Base-by-base conservation (phyloP, 2,113 vertebrate species). In the Sterna hirundo region DNA sequence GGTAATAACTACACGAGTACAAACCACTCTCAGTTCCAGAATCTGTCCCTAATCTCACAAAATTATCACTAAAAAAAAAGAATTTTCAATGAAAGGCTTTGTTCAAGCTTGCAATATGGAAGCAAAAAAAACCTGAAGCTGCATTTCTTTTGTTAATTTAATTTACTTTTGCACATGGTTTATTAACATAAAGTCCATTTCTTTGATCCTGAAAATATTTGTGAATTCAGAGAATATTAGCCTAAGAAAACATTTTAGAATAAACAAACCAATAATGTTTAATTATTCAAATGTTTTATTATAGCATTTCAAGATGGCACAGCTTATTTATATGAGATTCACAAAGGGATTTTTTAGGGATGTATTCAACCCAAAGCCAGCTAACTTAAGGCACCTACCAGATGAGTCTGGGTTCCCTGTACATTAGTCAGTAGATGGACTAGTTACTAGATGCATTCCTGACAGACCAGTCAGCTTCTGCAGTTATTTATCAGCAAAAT, bases 221-320 rank as follows among this genome's bases (percentile, higher is more conserved):
- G 13, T 51, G 25, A 90, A 72, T 86, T 71, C 52, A 82, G 36
- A 84, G 34, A 81, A 60, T 54, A 87, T 84, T 74, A 87, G 27
- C 65, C 27, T 62, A 78, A 84, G 78, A 66, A 78, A 89, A 68
- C 18, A 29, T 83, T 26, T 26, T 71, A 90, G 66, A 94, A 76
- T 86, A 92, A 90, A 64, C 57, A 83, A 88, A 88, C 55, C 44
- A 76, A 51, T 83, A 71, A 64, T 86, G 57, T 88, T 90, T 88
- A 92, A 88, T 94, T 90, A 66, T 83, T 87, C 42, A 88, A 68
- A 54, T 71, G 16, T 79, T 90, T 90, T 71, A 54, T 76, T 89
- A 44, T 17, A 46, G 11, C 51, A 64, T 76, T 88, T 90, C 68
- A 42, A 72, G 70, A 51, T 72, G 61, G 85, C 42, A 49, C 52